Evolutionary conservation across 2,888 invertebrate species (phyloP), one percentile per base, ranked within the genome.

Genomic region (Callyntrura guangdongensis): DNA sequence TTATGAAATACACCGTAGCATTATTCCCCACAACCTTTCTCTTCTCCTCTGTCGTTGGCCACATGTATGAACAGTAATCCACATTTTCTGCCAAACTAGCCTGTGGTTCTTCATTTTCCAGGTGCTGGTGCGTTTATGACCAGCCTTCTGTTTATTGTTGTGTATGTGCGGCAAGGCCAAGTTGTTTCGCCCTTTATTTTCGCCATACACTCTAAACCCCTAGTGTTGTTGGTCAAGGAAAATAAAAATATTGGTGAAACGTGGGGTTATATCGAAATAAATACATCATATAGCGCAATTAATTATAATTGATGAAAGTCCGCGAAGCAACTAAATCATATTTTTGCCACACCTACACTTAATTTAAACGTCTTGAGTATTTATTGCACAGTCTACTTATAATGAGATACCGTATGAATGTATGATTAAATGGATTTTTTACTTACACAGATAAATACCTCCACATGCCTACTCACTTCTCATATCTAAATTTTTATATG

Each of bases 231-330:
- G 5, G 45, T 36, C 20, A 8, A 6, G 22, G 12, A 14, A 11
- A 74, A 22, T 74, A 49, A 74, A 56, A 53, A 53, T 22, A 8
- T 53, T 22, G 27, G 22, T 14, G n/a, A 74, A 72, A 49, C 49
- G 74, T 74, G 74, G 74, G 20, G 22, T 20, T 74, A 49, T 74
- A 49, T 49, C 22, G 9, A 49, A 74, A 49, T 49, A 74, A 74
- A 47, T 49, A 49, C 45, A 53, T 27, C 69, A 22, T 74, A 45
- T 45, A 84, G 53, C 74, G 59, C 79, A 85, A 77, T n/a, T 77
- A 77, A 89, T 89, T 77, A 89, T 84, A 89, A 89, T 89, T 89
- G 69, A 89, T 89, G 89, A 56, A 85, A 84, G 56, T 56, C 69
- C 14, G 49, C 27, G 22, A 81, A 56, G 22, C 56, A 81, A 81